Evolutionary conservation across 2,888 invertebrate species (phyloP).

Genomic region (Lasioglossum zephyrum): DNA sequence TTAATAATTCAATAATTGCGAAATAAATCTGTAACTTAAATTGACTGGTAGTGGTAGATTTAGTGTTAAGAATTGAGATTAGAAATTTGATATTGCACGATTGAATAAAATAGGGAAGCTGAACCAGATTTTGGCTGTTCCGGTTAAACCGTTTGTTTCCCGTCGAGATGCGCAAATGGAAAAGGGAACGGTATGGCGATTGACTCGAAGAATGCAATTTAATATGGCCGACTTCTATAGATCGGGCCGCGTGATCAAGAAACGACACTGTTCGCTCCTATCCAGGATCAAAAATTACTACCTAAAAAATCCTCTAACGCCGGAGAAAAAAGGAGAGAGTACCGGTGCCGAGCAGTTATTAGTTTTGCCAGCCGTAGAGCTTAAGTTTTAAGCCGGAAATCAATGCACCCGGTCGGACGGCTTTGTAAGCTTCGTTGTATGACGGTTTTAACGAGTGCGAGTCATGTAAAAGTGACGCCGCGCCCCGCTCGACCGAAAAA

Average conservation of each 20-base stretch:
- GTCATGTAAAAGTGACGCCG: conserved; percentile 70
- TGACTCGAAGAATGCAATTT: conserved; percentile 15
- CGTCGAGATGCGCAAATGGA: neutral
- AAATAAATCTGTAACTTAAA: neutral
- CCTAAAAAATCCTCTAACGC: conserved; percentile 71
- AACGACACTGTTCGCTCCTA: conserved; percentile 51
- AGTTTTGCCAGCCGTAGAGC: conserved; percentile 72
- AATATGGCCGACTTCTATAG: conserved; percentile 27
- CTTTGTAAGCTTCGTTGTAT: conserved; percentile 72
- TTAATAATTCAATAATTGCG: neutral
- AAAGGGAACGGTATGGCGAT: conserved; percentile 9
- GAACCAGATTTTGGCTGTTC: neutral
- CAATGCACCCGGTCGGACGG: conserved; percentile 73
- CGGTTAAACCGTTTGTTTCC: neutral
- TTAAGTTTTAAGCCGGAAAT: conserved; percentile 75
- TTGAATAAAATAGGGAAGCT: neutral
- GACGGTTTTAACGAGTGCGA: conserved; percentile 74
- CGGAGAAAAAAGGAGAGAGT: conserved; percentile 57
- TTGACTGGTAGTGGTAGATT: neutral
- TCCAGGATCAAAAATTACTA: conserved; percentile 69
- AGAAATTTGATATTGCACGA: neutral
- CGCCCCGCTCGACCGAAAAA: conserved; percentile 61
- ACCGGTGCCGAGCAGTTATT: conserved; percentile 72
- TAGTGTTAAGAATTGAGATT: neutral
- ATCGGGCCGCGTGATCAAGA: conserved; percentile 20